A percentile compares a stretch with the other conserved stretches of the same genome.
Conservation (phyloP, 2,888 invertebrate genomes). For the Drosophila emarginata region DNA sequence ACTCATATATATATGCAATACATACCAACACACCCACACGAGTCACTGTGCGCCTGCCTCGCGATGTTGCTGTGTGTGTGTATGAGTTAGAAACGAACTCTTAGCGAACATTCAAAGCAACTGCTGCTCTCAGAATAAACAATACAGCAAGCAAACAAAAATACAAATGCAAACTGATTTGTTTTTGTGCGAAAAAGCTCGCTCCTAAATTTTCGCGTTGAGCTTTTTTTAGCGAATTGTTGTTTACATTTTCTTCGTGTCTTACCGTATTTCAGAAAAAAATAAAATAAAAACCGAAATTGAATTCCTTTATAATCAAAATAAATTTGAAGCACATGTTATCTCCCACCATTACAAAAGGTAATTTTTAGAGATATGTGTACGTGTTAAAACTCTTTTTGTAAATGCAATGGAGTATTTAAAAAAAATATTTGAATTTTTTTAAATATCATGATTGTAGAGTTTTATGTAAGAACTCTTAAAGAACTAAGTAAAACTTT, state of each 20-base stretch:
- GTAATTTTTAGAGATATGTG: too few species aligned
- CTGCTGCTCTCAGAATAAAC: conserved; percentile 66
- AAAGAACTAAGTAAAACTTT: too few species aligned
- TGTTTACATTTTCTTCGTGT: conserved; percentile 34
- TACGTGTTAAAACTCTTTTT: too few species aligned
- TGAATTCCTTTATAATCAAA: too few species aligned
- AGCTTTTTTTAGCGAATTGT: conserved; percentile 20
- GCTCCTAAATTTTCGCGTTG: background rate
- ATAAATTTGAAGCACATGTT: too few species aligned
- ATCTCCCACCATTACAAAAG: too few species aligned
- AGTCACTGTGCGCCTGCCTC: conserved; percentile 30
- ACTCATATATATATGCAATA: conserved; percentile 4
- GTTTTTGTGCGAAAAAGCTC: conserved; percentile 42
- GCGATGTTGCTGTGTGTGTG: conserved; percentile 11
- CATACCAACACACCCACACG: conserved; percentile 18
- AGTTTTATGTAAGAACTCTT: too few species aligned
- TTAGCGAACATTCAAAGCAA: conserved; percentile 66
- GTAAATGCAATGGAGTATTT: too few species aligned
- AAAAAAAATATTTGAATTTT: too few species aligned
- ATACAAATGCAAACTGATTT: conserved; percentile 28
- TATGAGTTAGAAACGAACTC: conserved; percentile 47
- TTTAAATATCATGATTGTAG: too few species aligned
- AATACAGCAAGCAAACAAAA: conserved; percentile 60
- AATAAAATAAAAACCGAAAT: too few species aligned
- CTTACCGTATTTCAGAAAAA: conserved; percentile 8